A percentile compares a stretch with the other conserved stretches of the same genome.
Evolutionary conservation across 2,888 invertebrate genomes (phyloP).

Genomic region (Cylindroiulus punctatus): DNA sequence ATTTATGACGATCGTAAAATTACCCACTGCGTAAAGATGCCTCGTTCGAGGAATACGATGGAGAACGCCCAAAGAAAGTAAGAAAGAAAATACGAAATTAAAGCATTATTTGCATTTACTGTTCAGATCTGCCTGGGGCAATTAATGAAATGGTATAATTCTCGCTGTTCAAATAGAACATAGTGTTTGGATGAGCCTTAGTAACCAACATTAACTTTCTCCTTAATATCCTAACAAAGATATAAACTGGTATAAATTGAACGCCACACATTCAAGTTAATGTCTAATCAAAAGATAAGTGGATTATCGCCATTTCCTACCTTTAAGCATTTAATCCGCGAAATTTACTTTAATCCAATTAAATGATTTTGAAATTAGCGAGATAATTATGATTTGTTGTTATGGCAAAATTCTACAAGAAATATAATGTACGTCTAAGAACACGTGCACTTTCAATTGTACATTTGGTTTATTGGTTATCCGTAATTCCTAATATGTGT

Average conservation of each 20-base stretch:
- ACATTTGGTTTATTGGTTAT: too few species aligned
- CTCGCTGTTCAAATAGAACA: background rate
- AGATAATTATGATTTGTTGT: too few species aligned
- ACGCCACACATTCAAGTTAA: too few species aligned
- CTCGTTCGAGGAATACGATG: background rate
- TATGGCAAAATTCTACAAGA: too few species aligned
- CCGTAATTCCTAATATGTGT: too few species aligned
- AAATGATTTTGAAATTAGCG: too few species aligned
- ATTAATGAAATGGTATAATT: background rate
- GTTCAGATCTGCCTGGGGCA: background rate
- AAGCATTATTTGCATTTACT: constrained; percentile 2
- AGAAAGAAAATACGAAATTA: background rate
- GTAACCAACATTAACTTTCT: background rate
- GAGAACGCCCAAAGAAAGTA: background rate
- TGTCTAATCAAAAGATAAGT: too few species aligned
- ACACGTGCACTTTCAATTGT: too few species aligned
- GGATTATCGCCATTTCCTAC: too few species aligned
- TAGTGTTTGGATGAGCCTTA: background rate
- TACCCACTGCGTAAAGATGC: background rate
- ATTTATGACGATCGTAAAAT: constrained; percentile 20
- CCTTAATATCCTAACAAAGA: background rate
- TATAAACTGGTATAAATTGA: background rate
- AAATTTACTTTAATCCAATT: too few species aligned
- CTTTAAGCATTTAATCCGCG: too few species aligned
- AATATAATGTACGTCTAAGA: too few species aligned